Conservation (phyloP, 2,113 vertebrate genomes). For the Indicator maculatus region DNA sequence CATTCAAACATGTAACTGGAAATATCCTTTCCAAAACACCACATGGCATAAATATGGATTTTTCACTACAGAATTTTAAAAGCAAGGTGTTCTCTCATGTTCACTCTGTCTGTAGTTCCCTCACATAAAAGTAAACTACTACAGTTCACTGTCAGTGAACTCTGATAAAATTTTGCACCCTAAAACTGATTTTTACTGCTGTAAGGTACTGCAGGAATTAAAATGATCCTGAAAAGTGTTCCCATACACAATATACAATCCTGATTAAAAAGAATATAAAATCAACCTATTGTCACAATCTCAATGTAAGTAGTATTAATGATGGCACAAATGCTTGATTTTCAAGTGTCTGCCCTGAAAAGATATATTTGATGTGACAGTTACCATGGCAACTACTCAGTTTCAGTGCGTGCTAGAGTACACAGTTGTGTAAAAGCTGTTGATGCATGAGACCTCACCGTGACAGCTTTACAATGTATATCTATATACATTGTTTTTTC, state of each 20-base stretch:
- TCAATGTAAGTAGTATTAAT: background rate
- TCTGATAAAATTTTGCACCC: background rate
- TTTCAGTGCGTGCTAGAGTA: background rate
- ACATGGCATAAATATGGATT: background rate
- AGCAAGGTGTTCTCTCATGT: background rate
- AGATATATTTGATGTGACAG: slow-evolving; percentile 14
- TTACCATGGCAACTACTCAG: background rate
- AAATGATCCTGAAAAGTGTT: background rate
- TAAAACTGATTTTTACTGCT: background rate
- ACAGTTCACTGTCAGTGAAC: background rate
- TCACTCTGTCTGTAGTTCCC: background rate
- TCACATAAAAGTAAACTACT: background rate
- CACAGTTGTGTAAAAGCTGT: slow-evolving; percentile 6
- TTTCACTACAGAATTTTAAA: background rate
- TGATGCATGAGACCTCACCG: background rate
- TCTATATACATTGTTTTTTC: background rate
- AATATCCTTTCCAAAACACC: background rate
- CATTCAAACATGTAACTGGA: background rate
- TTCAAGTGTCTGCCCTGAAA: background rate
- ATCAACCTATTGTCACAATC: background rate
- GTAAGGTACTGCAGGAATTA: background rate
- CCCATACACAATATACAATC: background rate
- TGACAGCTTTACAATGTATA: background rate
- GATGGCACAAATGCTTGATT: background rate
- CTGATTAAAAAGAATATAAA: background rate